These are phyloP conservation scores for Drymonia ruficornis DNA, from an alignment of 2,888 invertebrate genomes.

Conservation along the genomic window DNA sequence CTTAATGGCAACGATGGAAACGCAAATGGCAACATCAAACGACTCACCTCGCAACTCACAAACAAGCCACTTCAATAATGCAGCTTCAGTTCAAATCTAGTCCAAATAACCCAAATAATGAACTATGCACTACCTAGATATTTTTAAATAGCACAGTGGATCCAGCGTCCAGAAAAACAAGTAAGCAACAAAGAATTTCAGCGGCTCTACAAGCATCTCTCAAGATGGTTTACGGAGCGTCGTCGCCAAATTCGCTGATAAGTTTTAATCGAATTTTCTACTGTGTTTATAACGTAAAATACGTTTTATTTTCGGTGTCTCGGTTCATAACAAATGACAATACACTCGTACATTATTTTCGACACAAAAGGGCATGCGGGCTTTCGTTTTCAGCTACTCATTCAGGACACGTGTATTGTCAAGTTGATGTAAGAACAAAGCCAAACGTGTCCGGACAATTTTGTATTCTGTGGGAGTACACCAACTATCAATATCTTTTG, in stretches of 20 bases:
- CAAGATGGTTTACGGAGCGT: slow-evolving; percentile 7
- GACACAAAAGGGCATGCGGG: not conserved
- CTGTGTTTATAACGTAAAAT: not conserved
- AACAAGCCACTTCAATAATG: too few species aligned
- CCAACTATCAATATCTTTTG: not conserved
- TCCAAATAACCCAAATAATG: too few species aligned
- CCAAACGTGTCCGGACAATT: not conserved
- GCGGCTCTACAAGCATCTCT: too few species aligned
- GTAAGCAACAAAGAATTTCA: too few species aligned
- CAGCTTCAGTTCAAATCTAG: too few species aligned
- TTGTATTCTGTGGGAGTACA: not conserved
- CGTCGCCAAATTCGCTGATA: slow-evolving; percentile 29
- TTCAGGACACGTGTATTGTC: slow-evolving; percentile 2
- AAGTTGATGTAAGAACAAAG: not conserved
- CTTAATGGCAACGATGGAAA: slow-evolving; percentile 22
- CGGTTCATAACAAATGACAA: too few species aligned
- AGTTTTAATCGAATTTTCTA: slow-evolving; percentile 40
- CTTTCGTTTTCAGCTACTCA: not conserved
- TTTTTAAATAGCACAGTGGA: too few species aligned
- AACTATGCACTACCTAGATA: too few species aligned
- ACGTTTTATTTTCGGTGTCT: too few species aligned
- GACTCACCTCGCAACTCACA: not conserved
- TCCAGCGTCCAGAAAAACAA: too few species aligned
- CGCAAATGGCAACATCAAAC: not conserved
- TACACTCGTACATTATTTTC: too few species aligned